Evolutionary conservation across 2,888 invertebrate species (phyloP).

Genomic region (Timema cristinae): DNA sequence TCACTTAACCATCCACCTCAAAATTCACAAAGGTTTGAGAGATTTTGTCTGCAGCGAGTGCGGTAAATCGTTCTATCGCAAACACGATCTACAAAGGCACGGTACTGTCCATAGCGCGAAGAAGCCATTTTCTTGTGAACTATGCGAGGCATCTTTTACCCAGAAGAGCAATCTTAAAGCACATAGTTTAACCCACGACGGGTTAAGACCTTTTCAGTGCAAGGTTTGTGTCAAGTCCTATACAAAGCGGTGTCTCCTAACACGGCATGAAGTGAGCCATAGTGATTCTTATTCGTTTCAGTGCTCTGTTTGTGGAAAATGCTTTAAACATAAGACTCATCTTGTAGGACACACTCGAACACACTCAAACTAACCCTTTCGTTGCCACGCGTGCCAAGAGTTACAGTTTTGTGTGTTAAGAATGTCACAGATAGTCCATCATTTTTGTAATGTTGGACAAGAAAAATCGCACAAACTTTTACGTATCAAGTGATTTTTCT

Average conservation of each 20-base stretch:
- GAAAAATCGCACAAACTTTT: too few species aligned
- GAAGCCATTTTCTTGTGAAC: constrained; percentile 8
- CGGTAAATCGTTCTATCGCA: constrained; percentile 2
- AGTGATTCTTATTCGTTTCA: not conserved
- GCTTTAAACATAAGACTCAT: constrained; percentile 6
- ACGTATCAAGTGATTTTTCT: too few species aligned
- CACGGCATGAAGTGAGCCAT: not conserved
- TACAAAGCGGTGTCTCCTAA: not conserved
- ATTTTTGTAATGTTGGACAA: too few species aligned
- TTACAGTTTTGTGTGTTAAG: not conserved
- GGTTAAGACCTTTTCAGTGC: constrained; percentile 12
- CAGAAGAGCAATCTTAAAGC: not conserved
- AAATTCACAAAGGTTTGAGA: too few species aligned
- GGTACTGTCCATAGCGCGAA: not conserved
- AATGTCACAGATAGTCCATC: too few species aligned
- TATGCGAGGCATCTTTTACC: constrained; percentile 8
- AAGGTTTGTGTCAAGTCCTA: constrained; percentile 11
- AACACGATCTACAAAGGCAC: not conserved
- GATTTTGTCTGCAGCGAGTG: not conserved
- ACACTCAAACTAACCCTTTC: constrained; percentile 13
- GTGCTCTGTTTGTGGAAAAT: constrained; percentile 14
- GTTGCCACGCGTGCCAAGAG: constrained; percentile 11
- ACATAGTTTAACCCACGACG: constrained; percentile 7
- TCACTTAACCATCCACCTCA: too few species aligned
- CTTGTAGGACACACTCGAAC: constrained; percentile 9